phyloP scores from a whole-genome alignment of 2,113 vertebrate species.

The Passer montanus region DNA sequence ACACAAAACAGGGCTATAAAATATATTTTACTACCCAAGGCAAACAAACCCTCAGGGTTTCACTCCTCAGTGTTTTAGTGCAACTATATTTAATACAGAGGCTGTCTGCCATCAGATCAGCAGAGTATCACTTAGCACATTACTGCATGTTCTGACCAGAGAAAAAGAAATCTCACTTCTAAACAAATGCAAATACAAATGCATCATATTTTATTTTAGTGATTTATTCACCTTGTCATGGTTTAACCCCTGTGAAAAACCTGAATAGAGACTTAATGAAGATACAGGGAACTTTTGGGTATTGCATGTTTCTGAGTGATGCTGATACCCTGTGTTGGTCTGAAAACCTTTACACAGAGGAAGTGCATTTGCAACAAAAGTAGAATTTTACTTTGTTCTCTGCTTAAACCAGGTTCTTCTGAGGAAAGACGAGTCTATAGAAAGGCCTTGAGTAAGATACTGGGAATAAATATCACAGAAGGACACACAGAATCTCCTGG shows the following conservation, averaged over 20 bases:
- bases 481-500: not conserved
- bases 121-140: not conserved
- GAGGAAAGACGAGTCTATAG: slow-evolving; percentile 74
- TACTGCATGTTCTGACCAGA: not conserved
- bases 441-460: slow-evolving; percentile 70
- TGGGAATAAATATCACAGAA: not conserved
- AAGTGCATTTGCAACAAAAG: not conserved
- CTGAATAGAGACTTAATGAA: not conserved
- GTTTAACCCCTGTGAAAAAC: not conserved
- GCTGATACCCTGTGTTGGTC: not conserved
- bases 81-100: not conserved
- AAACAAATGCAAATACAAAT: not conserved
- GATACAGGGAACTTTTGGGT: not conserved
- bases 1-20: not conserved
- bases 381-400: not conserved
- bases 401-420: slow-evolving; percentile 62
- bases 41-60: not conserved
- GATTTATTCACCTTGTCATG: not conserved
- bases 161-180: not conserved
- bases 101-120: not conserved
- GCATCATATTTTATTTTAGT: not conserved
- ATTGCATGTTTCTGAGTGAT: not conserved
- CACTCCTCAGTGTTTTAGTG: not conserved
- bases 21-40: not conserved
- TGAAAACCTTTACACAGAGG: not conserved